Evolutionary conservation across 1,140 invertebrate species (phyloP), one percentile per base, ranked within the genome.

Genomic region (Drosophila subobscura): DNA sequence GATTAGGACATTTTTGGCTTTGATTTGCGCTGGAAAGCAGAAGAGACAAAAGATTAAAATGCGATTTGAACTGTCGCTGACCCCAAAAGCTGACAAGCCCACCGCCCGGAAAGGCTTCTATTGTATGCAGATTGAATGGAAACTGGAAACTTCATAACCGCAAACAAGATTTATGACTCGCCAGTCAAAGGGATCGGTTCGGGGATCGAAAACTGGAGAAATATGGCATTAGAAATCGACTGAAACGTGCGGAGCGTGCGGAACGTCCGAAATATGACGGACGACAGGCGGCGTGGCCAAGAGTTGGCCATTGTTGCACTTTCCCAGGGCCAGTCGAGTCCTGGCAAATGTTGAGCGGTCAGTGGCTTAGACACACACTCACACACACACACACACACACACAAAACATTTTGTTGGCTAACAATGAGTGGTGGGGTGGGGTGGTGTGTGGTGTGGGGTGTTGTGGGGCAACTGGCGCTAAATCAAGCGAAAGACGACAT

Each of bases 401-500:
- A 12, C 33, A 37, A 10, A 51, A 61, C 61, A 64, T 71, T 70
- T 60, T 65, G 59, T 71, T 72, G 63, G 59, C 70, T 63, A 68
- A 67, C 67, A 76, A 72, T 64, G 47, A 29, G 50, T 52, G 37
- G 45, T 29, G 33, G 40, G 20, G 29, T 12, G 16, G 16, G 16
- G 16, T 20, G 16, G 16, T 0, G 16, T 20, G 16, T 20, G 16
- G 16, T 20, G 16, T 20, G 16, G 16, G 16, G 0, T 20, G 16
- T 20, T 45, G 57, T 46, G 56, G 46, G 33, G 53, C 4, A 12
- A 14, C 56, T 47, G 25, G 41, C 72, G 74, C 83, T 91, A 91
- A 90, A 91, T 91, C 90, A 91, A 91, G 83, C 81, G 83, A 77
- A 84, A 88, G 83, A 88, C 83, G 89, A 91, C 89, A 91, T 91